phyloP scores from a whole-genome alignment of 2,113 vertebrate species.

The Spermophilus dauricus region DNA sequence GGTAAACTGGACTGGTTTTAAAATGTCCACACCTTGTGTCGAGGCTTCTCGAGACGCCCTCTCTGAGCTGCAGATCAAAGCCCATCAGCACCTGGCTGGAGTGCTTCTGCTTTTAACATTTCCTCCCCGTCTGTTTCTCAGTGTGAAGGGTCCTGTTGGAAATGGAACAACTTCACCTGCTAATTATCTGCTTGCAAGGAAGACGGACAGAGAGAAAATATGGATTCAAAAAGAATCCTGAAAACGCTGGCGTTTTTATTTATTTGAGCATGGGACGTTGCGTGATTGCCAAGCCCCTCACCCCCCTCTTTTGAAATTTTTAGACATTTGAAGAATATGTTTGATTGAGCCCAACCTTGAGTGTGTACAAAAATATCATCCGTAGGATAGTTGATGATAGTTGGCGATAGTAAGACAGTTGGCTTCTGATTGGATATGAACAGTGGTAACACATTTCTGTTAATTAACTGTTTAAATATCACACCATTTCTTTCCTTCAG shows the following conservation, averaged over 20 bases:
- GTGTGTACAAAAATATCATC: neutral
- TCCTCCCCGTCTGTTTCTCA: neutral
- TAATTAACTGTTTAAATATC: neutral
- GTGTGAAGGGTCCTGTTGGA: neutral
- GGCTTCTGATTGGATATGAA: neutral
- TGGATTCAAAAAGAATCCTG: neutral
- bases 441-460: neutral
- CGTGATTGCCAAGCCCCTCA: neutral
- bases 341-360: neutral
- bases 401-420: neutral
- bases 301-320: neutral
- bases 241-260: neutral
- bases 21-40: neutral
- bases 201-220: neutral
- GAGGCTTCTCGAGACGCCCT: neutral
- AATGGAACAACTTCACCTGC: neutral
- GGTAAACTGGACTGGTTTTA: neutral
- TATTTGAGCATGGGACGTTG: neutral
- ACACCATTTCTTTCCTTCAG: neutral
- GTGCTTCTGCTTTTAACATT: accelerated
- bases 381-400: neutral
- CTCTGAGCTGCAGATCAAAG: neutral
- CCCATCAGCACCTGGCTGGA: neutral
- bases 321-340: neutral
- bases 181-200: neutral